phyloP scores from a whole-genome alignment of 2,888 invertebrate species.

The Hecatera dysodea region DNA sequence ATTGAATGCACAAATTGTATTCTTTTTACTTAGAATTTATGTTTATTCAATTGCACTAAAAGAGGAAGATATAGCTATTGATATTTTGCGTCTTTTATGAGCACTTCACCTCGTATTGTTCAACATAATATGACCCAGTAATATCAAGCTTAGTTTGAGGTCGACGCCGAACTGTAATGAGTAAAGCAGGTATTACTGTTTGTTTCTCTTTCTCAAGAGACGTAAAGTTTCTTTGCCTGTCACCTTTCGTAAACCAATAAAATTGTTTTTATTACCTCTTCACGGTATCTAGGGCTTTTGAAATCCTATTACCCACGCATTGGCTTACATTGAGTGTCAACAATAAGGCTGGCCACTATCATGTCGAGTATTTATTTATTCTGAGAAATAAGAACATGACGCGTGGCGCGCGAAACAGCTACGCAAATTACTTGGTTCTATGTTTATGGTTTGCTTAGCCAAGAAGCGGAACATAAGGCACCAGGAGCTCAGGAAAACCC shows the following conservation, averaged over 20 bases:
- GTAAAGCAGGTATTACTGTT: slow-evolving; percentile 1
- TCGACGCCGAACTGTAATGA: background rate
- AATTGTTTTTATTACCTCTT: slow-evolving; percentile 38
- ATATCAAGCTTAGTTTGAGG: background rate
- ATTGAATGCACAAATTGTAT: no score
- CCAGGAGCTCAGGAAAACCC: no score
- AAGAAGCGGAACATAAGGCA: no score
- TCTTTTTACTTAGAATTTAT: no score
- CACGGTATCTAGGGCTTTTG: slow-evolving; percentile 23
- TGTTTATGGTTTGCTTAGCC: no score
- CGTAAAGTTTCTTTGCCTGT: slow-evolving; percentile 15
- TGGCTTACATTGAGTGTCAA: slow-evolving; percentile 1
- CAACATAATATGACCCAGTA: background rate
- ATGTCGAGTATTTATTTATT: no score
- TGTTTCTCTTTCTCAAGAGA: slow-evolving; percentile 11
- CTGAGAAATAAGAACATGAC: no score
- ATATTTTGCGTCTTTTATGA: background rate
- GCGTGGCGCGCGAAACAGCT: no score
- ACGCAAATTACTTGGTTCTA: no score
- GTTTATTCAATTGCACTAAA: no score
- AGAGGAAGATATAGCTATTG: no score
- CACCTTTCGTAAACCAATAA: slow-evolving; percentile 30
- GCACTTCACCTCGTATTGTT: background rate
- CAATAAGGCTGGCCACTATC: background rate
- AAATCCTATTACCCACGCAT: slow-evolving; percentile 41